Conservation (phyloP, 2,888 invertebrate species). For the Mayetiola destructor region DNA sequence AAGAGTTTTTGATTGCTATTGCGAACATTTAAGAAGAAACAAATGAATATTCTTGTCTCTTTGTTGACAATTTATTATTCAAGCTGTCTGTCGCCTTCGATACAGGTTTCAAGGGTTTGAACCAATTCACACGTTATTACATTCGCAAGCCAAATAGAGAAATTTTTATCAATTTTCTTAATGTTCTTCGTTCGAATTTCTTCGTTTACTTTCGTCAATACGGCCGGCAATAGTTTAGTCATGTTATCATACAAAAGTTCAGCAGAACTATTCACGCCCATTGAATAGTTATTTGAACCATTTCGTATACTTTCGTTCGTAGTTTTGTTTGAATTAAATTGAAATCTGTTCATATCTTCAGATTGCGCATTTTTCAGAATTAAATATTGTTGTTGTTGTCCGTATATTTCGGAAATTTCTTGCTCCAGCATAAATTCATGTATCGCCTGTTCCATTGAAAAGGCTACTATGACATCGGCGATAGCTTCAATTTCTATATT, state of each 20-base stretch:
- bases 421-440: constrained; percentile 87
- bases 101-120: constrained; percentile 55
- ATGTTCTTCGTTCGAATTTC: constrained; percentile 22
- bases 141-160: constrained; percentile 65
- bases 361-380: constrained; percentile 62
- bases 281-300: constrained; percentile 54
- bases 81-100: too few species aligned
- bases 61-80: too few species aligned
- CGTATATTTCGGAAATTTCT: constrained; percentile 65
- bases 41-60: too few species aligned
- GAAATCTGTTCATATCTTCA: constrained; percentile 65
- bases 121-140: constrained; percentile 70
- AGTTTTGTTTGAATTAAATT: constrained; percentile 58
- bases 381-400: constrained; percentile 40
- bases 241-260: constrained; percentile 75
- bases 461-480: constrained; percentile 75
- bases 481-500: constrained; percentile 83
- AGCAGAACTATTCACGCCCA: constrained; percentile 67
- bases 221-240: constrained; percentile 70
- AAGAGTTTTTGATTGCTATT: too few species aligned
- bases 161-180: constrained; percentile 52
- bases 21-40: too few species aligned
- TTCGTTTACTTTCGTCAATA: constrained; percentile 54
- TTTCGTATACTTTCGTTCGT: constrained; percentile 55
- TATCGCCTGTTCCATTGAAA: constrained; percentile 77